phyloP scores from a whole-genome alignment of 2,888 invertebrate genomes.

The Ormyrus rosae region DNA sequence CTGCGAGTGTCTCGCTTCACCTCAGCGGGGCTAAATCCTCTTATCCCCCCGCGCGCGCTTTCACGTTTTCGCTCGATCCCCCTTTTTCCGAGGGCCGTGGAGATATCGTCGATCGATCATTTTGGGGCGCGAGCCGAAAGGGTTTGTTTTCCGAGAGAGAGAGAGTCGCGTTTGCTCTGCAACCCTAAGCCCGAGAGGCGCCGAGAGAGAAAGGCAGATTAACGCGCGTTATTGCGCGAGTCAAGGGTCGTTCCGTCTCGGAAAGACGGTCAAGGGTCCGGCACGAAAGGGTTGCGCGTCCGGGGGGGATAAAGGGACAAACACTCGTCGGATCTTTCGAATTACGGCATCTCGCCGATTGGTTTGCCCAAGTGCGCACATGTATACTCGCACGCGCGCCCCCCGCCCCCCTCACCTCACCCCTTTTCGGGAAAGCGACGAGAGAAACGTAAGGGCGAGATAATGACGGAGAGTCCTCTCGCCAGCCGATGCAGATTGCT shows the following conservation, averaged over 20 bases:
- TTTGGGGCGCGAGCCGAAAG: constrained; percentile 45
- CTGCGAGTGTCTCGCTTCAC: background rate
- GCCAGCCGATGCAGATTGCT: background rate
- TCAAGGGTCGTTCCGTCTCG: constrained; percentile 37
- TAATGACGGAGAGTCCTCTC: constrained; percentile 35
- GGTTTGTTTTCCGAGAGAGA: constrained; percentile 51
- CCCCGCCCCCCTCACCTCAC: constrained; percentile 7
- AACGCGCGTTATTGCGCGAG: constrained; percentile 53
- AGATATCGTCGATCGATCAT: constrained; percentile 54
- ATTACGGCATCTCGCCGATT: constrained; percentile 64
- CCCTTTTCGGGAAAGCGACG: constrained; percentile 10
- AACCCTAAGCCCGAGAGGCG: background rate
- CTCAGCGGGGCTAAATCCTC: constrained; percentile 26
- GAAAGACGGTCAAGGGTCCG: constrained; percentile 62
- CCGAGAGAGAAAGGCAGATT: constrained; percentile 43
- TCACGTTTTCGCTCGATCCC: background rate
- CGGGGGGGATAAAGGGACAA: constrained; percentile 9
- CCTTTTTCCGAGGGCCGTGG: background rate
- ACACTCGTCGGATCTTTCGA: constrained; percentile 61
- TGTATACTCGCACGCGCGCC: constrained; percentile 6
- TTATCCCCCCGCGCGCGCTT: background rate
- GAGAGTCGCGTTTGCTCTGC: constrained; percentile 40
- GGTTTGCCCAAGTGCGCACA: constrained; percentile 57
- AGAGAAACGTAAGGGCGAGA: constrained; percentile 41
- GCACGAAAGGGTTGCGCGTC: constrained; percentile 60